Evolutionary conservation across 2,888 invertebrate species (phyloP).

Genomic region (Caenorhabditis sinica): DNA sequence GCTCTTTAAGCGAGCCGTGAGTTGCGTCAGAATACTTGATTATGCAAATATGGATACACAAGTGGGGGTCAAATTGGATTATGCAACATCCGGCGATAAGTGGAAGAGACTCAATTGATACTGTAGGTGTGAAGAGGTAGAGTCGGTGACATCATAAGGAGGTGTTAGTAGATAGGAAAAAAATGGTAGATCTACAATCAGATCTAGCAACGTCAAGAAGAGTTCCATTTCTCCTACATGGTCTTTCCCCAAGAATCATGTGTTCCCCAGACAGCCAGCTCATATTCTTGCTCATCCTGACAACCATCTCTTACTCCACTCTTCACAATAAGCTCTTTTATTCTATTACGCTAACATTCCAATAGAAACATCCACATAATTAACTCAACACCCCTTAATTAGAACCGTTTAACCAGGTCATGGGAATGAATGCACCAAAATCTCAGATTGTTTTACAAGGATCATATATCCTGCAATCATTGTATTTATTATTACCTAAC

Average conservation of each 20-base stretch:
- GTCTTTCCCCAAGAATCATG: too few species aligned
- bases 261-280: too few species aligned
- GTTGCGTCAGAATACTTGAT: conserved; percentile 46
- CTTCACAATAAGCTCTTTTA: conserved; percentile 4
- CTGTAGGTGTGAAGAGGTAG: conserved; percentile 21
- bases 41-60: conserved; percentile 38
- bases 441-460: conserved; percentile 27
- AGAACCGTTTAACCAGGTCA: conserved; percentile 44
- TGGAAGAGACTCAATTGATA: conserved; percentile 23
- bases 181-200: too few species aligned
- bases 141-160: conserved; percentile 9
- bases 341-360: conserved; percentile 1
- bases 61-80: conserved; percentile 50
- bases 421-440: neutral
- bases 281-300: too few species aligned
- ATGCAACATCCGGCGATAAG: conserved; percentile 11
- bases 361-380: neutral
- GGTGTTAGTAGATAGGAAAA: neutral
- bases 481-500: conserved; percentile 31
- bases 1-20: neutral
- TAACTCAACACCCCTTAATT: conserved; percentile 33
- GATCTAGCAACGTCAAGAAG: too few species aligned
- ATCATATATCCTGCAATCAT: conserved; percentile 7
- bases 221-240: too few species aligned
- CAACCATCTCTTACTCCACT: neutral